Conservation (phyloP, 2,888 invertebrate genomes). For the Patella caerulea region DNA sequence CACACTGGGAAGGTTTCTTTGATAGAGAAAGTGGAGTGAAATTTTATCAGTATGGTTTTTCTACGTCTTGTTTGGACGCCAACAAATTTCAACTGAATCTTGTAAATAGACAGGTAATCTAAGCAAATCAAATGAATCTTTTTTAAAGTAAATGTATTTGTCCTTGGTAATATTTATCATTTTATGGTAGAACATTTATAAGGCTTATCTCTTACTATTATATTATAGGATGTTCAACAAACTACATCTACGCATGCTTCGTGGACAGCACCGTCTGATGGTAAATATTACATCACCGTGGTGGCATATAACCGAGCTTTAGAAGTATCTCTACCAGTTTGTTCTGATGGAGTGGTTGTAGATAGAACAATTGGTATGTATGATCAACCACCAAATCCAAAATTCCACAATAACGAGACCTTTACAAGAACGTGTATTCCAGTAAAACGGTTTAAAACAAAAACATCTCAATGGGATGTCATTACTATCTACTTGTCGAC, state of each 20-base stretch:
- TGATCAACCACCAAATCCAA: no score
- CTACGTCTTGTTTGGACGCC: constrained; percentile 32
- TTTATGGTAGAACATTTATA: no score
- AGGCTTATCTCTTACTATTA: no score
- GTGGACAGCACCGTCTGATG: constrained; percentile 36
- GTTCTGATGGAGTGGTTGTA: constrained; percentile 54
- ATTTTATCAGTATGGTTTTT: constrained; percentile 50
- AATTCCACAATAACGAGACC: no score
- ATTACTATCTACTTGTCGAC: no score
- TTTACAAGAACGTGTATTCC: no score
- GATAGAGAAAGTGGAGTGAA: constrained; percentile 54
- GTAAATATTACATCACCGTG: constrained; percentile 50
- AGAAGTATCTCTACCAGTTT: constrained; percentile 47
- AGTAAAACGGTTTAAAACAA: no score
- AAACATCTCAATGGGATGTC: no score
- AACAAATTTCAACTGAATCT: constrained; percentile 14
- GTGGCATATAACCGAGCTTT: constrained; percentile 55
- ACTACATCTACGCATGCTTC: constrained; percentile 36
- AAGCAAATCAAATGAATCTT: no score
- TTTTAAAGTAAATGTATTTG: no score
- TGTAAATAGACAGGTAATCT: no score
- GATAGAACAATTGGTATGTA: constrained; percentile 22
- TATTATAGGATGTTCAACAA: constrained; percentile 11
- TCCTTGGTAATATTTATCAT: no score
- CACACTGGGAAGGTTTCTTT: constrained; percentile 57